Evolutionary conservation across 2,888 invertebrate genomes (phyloP).

Genomic region (Callyntrura guangdongensis): DNA sequence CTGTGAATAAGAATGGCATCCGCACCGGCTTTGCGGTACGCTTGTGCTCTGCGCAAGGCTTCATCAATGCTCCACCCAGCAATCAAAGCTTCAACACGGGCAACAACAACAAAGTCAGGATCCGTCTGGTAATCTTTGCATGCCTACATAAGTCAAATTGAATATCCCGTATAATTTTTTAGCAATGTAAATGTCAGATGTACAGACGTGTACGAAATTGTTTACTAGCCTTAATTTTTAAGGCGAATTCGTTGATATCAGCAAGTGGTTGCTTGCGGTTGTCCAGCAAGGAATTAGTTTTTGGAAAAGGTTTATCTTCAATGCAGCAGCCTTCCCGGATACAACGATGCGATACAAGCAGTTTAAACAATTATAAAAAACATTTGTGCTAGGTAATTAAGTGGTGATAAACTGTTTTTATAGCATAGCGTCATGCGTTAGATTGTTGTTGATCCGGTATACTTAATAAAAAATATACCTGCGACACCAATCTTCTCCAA

Average conservation of each 20-base stretch:
- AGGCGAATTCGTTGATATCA: constrained; percentile 86
- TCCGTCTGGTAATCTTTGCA: constrained; percentile 86
- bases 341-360: no score
- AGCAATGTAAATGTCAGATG: background rate
- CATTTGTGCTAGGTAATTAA: background rate
- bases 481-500: constrained; percentile 86
- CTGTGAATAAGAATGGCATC: constrained; percentile 87
- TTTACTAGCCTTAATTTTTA: constrained; percentile 85
- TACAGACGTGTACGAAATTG: background rate
- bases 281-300: constrained; percentile 87
- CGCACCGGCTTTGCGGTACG: constrained; percentile 86
- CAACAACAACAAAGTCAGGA: constrained; percentile 87
- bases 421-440: no score
- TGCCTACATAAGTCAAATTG: constrained; percentile 85
- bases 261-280: constrained; percentile 86
- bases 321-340: constrained; percentile 86
- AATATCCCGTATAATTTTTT: no score
- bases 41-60: constrained; percentile 85
- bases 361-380: background rate
- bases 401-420: background rate
- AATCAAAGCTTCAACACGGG: constrained; percentile 86
- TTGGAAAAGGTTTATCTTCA: constrained; percentile 87
- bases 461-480: no score
- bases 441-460: no score
- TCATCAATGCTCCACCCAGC: constrained; percentile 85